A percentile compares a stretch with the other conserved stretches of the same genome.
Evolutionary conservation across 2,797 vertebrate genomes (phyloP).

Genomic region (Psittacula echo): DNA sequence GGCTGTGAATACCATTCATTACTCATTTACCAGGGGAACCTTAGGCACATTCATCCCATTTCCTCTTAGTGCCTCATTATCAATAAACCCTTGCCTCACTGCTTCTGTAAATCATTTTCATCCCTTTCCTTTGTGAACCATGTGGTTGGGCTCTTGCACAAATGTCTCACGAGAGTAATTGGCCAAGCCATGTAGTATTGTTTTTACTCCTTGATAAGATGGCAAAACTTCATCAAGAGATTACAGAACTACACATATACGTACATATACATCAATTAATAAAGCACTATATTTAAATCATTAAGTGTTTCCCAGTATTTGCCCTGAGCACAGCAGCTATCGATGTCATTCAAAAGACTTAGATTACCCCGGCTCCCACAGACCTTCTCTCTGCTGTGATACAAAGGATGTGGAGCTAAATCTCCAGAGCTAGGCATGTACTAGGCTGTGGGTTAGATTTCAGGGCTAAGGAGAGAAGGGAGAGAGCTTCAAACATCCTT

Average conservation of each 20-base stretch:
- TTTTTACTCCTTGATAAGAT: neutral
- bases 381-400: neutral
- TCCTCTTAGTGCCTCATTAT: constrained; percentile 39
- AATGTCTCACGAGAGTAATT: neutral
- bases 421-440: neutral
- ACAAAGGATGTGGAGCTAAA: neutral
- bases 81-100: constrained; percentile 1
- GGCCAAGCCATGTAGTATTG: neutral
- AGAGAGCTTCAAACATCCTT: neutral
- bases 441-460: neutral
- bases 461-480: neutral
- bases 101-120: constrained; percentile 33
- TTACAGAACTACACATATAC: neutral
- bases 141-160: neutral
- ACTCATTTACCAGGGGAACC: neutral
- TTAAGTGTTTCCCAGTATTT: neutral
- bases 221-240: neutral
- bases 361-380: neutral
- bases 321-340: neutral
- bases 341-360: neutral
- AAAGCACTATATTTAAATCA: neutral
- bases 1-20: neutral
- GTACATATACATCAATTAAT: neutral
- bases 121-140: neutral
- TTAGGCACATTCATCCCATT: neutral